Evolutionary conservation across 2,113 vertebrate genomes (phyloP), one percentile per base, ranked within the genome.

Genomic region (Nothocercus julius): DNA sequence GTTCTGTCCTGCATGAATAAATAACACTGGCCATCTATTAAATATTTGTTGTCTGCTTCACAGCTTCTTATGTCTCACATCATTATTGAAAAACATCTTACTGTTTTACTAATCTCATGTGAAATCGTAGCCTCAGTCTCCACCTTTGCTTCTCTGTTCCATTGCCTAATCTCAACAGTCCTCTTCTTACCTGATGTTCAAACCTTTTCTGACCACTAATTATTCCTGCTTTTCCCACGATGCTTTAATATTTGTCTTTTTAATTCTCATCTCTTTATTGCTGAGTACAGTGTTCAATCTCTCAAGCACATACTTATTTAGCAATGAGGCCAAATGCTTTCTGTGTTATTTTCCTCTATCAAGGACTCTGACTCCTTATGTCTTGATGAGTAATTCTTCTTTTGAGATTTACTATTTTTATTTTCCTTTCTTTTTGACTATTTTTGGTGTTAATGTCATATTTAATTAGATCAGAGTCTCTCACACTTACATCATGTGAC

Each of bases 81-180:
- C 95, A 95, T 93, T 94, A 95, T 93, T 94, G 86, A 92, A 93
- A 93, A 83, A 59, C 59, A 0, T 72, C 82, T 88, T 75, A 88
- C 53, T 51, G 18, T 72, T 78, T 25, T 36, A 47, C 32, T 84
- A 84, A 63, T 78, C 69, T 81, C 76, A 25, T 70, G 49, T 90
- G 85, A 86, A 94, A 81, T 34, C 32, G 69, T 49, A 80, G 15
- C 51, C 61, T 61, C 21, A 34, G 21, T 59, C 56, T 87, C 91
- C 82, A 95, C 82, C 82, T 96, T 88, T 75, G 51, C 25, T 51
- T 74, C 68, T 75, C 47, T 83, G 30, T 74, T 91, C 47, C 28
- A n/a, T 7, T 78, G 28, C 47, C 24, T 88, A 61, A 11, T 94
- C 68, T 91, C 85, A 80, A 77, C 2, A 85, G 87, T 6, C 45